Percentiles rank a stretch among this genome's conserved stretches.
Conservation (phyloP, 2,113 vertebrate species). For the Corythornis madagascariensis region DNA sequence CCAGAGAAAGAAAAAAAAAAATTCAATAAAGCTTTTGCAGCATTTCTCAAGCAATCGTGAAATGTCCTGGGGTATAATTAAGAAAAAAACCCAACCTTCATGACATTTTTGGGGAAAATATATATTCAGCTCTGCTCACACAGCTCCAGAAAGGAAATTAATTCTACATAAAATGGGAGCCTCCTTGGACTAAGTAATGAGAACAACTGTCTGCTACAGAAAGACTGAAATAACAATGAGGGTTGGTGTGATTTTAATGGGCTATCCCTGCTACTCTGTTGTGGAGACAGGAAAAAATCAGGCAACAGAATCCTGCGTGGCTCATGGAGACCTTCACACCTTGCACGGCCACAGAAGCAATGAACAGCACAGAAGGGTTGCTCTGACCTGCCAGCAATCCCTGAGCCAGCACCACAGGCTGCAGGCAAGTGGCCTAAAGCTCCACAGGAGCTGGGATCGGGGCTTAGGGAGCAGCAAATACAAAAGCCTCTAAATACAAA, state of each 20-base stretch:
- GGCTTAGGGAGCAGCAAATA: background rate
- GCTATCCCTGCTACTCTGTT: background rate
- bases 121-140: conserved; percentile 40
- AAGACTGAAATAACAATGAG: conserved; percentile 35
- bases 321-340: background rate
- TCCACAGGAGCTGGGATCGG: accelerated
- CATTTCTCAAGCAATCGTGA: background rate
- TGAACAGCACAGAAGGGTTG: background rate
- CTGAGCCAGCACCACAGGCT: accelerated
- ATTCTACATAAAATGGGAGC: conserved; percentile 47
- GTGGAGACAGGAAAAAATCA: background rate
- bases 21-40: conserved; percentile 21
- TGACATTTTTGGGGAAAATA: conserved; percentile 48
- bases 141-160: conserved; percentile 50
- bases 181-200: conserved; percentile 52
- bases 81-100: background rate
- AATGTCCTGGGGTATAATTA: conserved; percentile 42
- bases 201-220: conserved; percentile 6
- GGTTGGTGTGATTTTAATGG: background rate
- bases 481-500: background rate
- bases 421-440: too few species aligned
- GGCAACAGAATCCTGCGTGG: background rate
- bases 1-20: background rate
- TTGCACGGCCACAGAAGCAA: background rate
- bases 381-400: background rate